Evolutionary conservation across 2,113 vertebrate species (phyloP), one percentile per base, ranked within the genome.

Genomic region (Microcebus lehilahytsara): DNA sequence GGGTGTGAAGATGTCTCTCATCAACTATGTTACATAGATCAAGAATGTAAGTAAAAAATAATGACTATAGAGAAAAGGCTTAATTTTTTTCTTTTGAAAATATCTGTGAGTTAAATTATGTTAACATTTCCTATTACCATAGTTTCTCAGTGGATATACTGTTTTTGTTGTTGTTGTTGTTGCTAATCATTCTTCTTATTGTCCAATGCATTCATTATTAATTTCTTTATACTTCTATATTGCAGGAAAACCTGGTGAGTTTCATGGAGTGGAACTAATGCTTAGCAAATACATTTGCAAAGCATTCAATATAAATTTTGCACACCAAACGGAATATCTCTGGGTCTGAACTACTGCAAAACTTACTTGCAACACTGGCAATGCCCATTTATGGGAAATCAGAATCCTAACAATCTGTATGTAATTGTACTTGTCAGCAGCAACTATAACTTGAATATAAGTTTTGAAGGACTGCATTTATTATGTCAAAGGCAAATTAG

Each of bases 401-500:
- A 85, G 51, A 96, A 90, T 80, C 23, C 23, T 69, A 92, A 71
- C 91, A 60, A 96, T 67, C 96, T 92, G 69, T 80, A 22, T 84
- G 64, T 89, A 96, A 97, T 92, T 97, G 94, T 89, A 85, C 84
- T 96, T 93, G 93, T 97, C 97, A 97, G 95, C 86, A 85, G 69
- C 95, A 97, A 93, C 97, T 97, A 96, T 86, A 91, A 95, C 74
- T 95, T 95, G 81, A 96, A 95, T 85, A n/a, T 75, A 85, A 93
- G 79, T 85, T 96, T 87, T 96, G 84, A 96, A 96, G 84, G 42
- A 96, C 83, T 93, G 46, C 69, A 85, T 96, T 97, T 97, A 97
- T 95, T 92, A 88, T 97, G 94, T 96, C 96, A 97, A 93, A 96
- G 92, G 75, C 90, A 97, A 98, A 97, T 97, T 90, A 98, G 93